A percentile compares a stretch with the other conserved stretches of the same genome.
These are phyloP conservation scores for Papilio aristodemus DNA, from an alignment of 1,140 invertebrate species.

Conservation along the genomic window DNA sequence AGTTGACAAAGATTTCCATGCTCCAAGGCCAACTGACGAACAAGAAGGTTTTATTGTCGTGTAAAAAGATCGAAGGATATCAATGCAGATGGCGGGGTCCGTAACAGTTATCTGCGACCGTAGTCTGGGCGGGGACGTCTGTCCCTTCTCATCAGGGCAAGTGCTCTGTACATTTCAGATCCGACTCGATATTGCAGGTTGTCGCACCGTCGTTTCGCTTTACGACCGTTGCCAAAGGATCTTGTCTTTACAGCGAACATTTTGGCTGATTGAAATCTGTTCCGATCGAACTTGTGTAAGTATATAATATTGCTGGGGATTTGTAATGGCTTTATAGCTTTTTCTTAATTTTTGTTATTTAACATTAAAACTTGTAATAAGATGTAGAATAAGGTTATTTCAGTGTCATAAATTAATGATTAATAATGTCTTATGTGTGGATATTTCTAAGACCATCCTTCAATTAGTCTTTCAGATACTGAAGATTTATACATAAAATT, in stretches of 20 bases:
- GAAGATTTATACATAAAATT: background rate
- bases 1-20: background rate
- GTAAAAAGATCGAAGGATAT: slow-evolving; percentile 22
- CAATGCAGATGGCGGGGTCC: slow-evolving; percentile 35
- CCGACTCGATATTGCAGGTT: slow-evolving; percentile 49
- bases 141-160: slow-evolving; percentile 55
- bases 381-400: too few species aligned
- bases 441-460: background rate
- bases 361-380: background rate
- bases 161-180: slow-evolving; percentile 41
- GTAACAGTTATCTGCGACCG: slow-evolving; percentile 35
- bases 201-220: slow-evolving; percentile 50
- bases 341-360: background rate
- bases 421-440: background rate
- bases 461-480: background rate
- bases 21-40: background rate
- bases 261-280: slow-evolving; percentile 36
- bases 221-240: slow-evolving; percentile 51
- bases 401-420: background rate
- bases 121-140: slow-evolving; percentile 35
- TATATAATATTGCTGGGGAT: background rate
- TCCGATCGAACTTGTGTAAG: background rate
- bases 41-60: slow-evolving; percentile 4
- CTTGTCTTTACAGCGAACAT: slow-evolving; percentile 47
- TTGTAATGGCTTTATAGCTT: background rate